Base-by-base conservation (phyloP, 1,140 invertebrate genomes). In the Grapholita molesta region DNA sequence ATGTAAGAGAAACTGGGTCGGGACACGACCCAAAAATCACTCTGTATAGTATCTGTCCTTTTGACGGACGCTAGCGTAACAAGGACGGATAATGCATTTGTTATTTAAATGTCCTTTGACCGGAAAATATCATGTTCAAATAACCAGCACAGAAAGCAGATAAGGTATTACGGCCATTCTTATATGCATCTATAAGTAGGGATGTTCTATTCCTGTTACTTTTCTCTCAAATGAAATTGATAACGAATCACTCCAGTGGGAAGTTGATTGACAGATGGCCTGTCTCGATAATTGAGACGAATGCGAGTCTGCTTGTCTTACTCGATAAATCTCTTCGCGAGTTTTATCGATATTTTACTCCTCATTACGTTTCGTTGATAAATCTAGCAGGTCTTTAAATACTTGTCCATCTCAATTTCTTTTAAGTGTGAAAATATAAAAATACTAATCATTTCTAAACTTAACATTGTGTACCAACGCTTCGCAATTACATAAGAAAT, bases 211-310 rank as follows among this genome's bases (percentile, higher is more conserved):
- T 48, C 42, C n/a, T 28, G 55, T 64, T 73, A 61, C 68, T 61
- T 70, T 79, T 78, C 71, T 78, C 73, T 68, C 71, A 67, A 78
- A 79, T 80, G 70, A 79, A 81, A 80, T 84, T 73, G 72, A 76
- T 80, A 84, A 83, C 81, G 80, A 83, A 88, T 88, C 77, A 86
- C 84, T 79, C 87, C 80, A 67, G 61, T 67, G 86, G 80, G 86
- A 85, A 70, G 57, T 53, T 85, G 88, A 90, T 85, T 85, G 88
- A 88, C 87, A 89, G 84, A 90, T 90, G 72, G 82, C 74, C 86
- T 82, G 88, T 88, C 88, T 76, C 23, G 70, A 77, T 90, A 90
- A 90, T 88, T 90, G 85, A 90, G 88, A 90, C 79, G 84, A 85
- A 90, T 88, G 80, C 75, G 79, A 77, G 55, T 78, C 78, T 71